Percentiles rank a stretch among this genome's conserved stretches.
Evolutionary conservation across 2,888 invertebrate genomes (phyloP).

Genomic region (Coleophora flavipennella): DNA sequence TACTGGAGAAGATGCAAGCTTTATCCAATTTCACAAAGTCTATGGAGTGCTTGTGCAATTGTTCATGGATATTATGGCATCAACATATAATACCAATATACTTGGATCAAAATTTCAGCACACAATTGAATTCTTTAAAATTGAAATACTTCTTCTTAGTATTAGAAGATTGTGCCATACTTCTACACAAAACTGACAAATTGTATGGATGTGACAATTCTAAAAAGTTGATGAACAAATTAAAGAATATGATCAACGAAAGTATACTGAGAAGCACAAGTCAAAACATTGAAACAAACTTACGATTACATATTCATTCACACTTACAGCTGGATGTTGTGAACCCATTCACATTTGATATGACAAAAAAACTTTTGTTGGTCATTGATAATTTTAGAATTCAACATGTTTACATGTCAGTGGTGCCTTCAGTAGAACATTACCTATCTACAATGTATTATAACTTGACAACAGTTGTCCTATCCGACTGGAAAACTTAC

Average conservation of each 20-base stretch:
- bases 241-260: conserved; percentile 61
- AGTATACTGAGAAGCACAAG: conserved; percentile 81
- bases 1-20: conserved; percentile 77
- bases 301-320: conserved; percentile 92
- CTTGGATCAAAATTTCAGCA: conserved; percentile 79
- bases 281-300: conserved; percentile 91
- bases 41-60: conserved; percentile 77
- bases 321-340: conserved; percentile 85
- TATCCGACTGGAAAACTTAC: conserved; percentile 98
- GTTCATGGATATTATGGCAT: conserved; percentile 88
- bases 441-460: conserved; percentile 97
- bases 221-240: conserved; percentile 42
- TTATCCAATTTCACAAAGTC: conserved; percentile 73
- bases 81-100: conserved; percentile 83
- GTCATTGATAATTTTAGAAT: conserved; percentile 70
- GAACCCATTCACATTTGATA: conserved; percentile 80
- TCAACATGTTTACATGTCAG: conserved; percentile 71
- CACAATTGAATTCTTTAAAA: conserved; percentile 76
- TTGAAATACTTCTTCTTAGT: conserved; percentile 64
- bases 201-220: conserved; percentile 33
- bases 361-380: conserved; percentile 77
- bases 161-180: conserved; percentile 51
- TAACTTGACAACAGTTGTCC: conserved; percentile 95
- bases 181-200: conserved; percentile 47
- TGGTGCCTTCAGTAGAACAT: conserved; percentile 84